Percentiles rank a stretch among this genome's conserved stretches.
Evolutionary conservation across 2,113 vertebrate species (phyloP).

Genomic region (Petrocephalus zakoni): DNA sequence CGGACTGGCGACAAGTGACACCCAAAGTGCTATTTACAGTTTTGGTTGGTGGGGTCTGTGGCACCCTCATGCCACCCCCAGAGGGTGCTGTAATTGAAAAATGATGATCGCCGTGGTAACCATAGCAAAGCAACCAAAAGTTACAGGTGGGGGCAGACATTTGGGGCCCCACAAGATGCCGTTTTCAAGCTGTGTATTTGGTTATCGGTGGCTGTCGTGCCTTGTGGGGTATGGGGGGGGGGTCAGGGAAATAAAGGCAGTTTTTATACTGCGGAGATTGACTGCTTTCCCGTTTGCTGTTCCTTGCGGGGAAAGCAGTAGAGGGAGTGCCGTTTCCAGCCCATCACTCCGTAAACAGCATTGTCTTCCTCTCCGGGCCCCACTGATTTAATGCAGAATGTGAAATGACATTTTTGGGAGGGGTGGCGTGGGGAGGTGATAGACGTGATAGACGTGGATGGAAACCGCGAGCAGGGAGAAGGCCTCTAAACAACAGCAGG

Average conservation of each 20-base stretch:
- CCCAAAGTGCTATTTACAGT: conserved; percentile 71
- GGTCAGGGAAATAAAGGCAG: not conserved
- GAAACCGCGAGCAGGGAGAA: not conserved
- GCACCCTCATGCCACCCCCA: conserved; percentile 58
- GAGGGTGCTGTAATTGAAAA: conserved; percentile 69
- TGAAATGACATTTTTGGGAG: not conserved
- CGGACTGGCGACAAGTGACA: conserved; percentile 60
- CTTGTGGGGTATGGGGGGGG: not conserved
- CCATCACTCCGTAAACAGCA: not conserved
- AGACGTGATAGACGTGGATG: not conserved
- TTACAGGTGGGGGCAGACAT: not conserved
- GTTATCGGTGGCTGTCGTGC: not conserved
- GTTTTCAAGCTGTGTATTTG: not conserved
- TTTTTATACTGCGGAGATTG: conserved; percentile 1
- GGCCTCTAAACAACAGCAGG: not conserved
- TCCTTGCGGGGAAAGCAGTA: not conserved
- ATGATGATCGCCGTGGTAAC: conserved; percentile 21
- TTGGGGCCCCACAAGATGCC: not conserved
- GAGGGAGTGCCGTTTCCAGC: conserved; percentile 1
- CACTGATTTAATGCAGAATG: not conserved
- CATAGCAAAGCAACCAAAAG: not conserved
- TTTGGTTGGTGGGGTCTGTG: conserved; percentile 63
- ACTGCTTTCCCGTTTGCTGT: not conserved
- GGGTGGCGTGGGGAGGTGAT: not conserved
- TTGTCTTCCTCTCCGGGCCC: not conserved